A percentile compares a stretch with the other conserved stretches of the same genome.
These are phyloP conservation scores for Bombus superbus DNA, from an alignment of 1,140 invertebrate species.

Conservation along the genomic window DNA sequence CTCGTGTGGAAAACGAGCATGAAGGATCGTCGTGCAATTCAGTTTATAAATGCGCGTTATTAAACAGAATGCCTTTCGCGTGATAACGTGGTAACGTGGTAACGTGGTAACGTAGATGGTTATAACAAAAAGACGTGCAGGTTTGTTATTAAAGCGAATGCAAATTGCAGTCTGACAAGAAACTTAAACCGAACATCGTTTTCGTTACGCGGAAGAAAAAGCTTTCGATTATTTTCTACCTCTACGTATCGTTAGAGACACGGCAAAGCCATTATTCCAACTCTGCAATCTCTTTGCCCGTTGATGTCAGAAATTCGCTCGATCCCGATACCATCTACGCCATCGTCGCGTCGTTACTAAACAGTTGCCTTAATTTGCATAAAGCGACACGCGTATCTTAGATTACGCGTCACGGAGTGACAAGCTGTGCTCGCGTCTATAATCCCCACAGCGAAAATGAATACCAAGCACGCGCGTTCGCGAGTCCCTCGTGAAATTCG, in stretches of 20 bases:
- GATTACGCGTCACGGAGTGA: background rate
- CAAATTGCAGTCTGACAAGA: too few relatives aligned
- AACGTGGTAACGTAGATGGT: too few relatives aligned
- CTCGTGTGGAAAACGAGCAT: too few relatives aligned
- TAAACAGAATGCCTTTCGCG: background rate
- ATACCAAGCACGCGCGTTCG: background rate
- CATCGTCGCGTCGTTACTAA: background rate
- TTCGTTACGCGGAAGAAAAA: too few relatives aligned
- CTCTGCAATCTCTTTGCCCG: too few relatives aligned
- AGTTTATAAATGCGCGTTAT: background rate
- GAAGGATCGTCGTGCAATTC: background rate
- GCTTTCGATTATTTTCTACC: too few relatives aligned
- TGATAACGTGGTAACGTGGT: background rate
- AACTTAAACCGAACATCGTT: too few relatives aligned
- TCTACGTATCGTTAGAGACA: too few relatives aligned
- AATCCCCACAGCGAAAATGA: conserved; percentile 14
- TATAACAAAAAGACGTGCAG: background rate
- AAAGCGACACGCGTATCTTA: background rate
- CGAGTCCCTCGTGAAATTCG: conserved; percentile 18
- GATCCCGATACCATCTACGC: background rate
- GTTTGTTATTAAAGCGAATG: too few relatives aligned
- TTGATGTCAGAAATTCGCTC: background rate
- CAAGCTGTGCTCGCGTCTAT: background rate
- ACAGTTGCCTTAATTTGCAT: conserved; percentile 4
- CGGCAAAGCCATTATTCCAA: too few relatives aligned